These are phyloP conservation scores for Drosophila kanekoi DNA, from an alignment of 2,888 invertebrate genomes.

Conservation along the genomic window DNA sequence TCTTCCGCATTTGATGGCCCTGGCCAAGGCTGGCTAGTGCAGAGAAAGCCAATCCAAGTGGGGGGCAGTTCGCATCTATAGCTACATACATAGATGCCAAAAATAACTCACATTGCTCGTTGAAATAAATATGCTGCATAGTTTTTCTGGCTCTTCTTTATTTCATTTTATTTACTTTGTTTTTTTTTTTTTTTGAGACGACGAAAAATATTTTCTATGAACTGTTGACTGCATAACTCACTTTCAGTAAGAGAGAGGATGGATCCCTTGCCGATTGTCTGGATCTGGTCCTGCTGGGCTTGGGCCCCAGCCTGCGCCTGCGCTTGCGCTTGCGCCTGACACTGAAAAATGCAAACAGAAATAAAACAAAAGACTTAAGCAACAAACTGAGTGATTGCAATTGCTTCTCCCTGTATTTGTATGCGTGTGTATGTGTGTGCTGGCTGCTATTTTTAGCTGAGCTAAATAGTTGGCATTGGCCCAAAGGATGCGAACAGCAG, in stretches of 20 bases:
- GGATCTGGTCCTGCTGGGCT: constrained; percentile 22
- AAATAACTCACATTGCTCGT: constrained; percentile 54
- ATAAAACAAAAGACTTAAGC: constrained; percentile 81
- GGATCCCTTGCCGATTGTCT: constrained; percentile 67
- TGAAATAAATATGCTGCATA: constrained; percentile 63
- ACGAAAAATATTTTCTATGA: constrained; percentile 71
- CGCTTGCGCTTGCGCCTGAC: constrained; percentile 54
- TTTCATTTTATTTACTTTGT: no score
- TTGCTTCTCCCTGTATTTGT: constrained; percentile 63
- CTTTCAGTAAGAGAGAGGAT: constrained; percentile 46
- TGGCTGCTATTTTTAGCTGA: constrained; percentile 69
- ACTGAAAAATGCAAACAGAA: constrained; percentile 80
- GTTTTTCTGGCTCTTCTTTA: constrained; percentile 6
- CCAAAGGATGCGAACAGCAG: constrained; percentile 68
- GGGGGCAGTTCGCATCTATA: constrained; percentile 15
- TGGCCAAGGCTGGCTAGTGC: not conserved
- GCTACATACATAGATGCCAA: constrained; percentile 22
- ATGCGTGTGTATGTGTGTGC: constrained; percentile 25
- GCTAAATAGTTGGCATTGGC: constrained; percentile 78
- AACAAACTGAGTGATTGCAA: constrained; percentile 80
- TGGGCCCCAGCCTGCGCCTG: constrained; percentile 20
- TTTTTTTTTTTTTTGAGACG: constrained; percentile 28
- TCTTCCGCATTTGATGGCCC: constrained; percentile 70
- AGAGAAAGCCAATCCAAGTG: constrained; percentile 39
- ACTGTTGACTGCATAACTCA: constrained; percentile 79